Percentiles rank a stretch among this genome's conserved stretches.
Evolutionary conservation across 2,113 vertebrate genomes (phyloP).

Genomic region (Myrmecobius fasciatus): DNA sequence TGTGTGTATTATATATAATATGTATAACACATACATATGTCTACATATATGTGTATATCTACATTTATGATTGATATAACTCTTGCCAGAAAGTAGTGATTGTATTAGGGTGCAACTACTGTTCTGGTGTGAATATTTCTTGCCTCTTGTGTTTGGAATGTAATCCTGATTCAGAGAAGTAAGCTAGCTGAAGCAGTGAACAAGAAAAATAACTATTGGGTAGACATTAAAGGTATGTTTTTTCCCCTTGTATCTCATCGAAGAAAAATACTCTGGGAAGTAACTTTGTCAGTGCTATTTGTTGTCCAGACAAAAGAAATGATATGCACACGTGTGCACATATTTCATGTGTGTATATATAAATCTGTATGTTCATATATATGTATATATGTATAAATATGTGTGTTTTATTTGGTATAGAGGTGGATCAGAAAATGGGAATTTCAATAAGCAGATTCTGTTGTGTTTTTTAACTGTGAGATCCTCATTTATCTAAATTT

Average conservation of each 20-base stretch:
- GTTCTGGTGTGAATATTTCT: slow-evolving; percentile 8
- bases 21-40: too few species aligned
- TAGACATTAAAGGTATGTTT: slow-evolving; percentile 19
- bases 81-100: not conserved
- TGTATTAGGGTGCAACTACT: not conserved
- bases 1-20: not conserved
- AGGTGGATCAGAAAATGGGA: not conserved
- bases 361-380: not conserved
- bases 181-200: not conserved
- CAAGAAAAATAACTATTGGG: slow-evolving; percentile 9
- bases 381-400: not conserved
- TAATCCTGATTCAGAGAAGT: slow-evolving; percentile 12
- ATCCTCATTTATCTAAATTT: not conserved
- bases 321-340: not conserved
- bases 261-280: not conserved
- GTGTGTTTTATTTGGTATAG: not conserved
- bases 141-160: slow-evolving; percentile 33
- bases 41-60: too few species aligned
- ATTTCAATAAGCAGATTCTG: not conserved
- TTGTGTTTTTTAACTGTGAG: not conserved
- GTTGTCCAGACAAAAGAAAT: not conserved
- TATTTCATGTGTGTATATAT: too few species aligned
- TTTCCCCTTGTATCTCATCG: not conserved
- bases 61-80: not conserved
- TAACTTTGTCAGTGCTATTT: slow-evolving; percentile 32